Evolutionary conservation across 1,140 invertebrate species (phyloP), one percentile per base, ranked within the genome.

Genomic region (Macrotrachela quadricornifera): DNA sequence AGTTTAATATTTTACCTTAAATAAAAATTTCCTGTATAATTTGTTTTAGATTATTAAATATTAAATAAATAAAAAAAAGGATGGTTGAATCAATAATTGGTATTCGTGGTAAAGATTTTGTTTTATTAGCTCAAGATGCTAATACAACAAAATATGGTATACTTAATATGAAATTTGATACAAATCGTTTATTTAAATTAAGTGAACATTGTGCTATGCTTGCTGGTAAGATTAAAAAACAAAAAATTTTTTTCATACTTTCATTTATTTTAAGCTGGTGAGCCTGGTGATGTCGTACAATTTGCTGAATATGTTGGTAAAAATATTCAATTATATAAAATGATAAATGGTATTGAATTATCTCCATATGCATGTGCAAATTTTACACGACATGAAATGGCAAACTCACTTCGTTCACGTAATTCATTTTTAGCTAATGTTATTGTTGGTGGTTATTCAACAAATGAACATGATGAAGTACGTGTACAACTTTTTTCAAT

Each of bases 271-370:
- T 30, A 87, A 16, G 79, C 78, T 62, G 94, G 94, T 46, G 91
- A 97, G 69, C 74, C 81, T 15, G 94, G 92, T 4, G 92, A 97
- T 65, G 85, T 86, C 0, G 81, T 79, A 37, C 90, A 97, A 64
- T 99, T 99, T 74, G 86, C 90, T 15, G 90, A 97, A 64, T 99
- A 88, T 64, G 95, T 97, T 61, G 79, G 82, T 0, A 95, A 96
- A 72, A 99, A 99, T 70, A 83, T 97, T 64, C 87, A 94, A 57
- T 71, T 99, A 0, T 99, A 97, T 64, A 95, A 95, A 74, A 95
- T 97, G 84, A 78, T 88, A 58, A 94, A 96, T 73, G 88, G 75
- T 71, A 54, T 97, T 73, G 90, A 95, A 65, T 67, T 99, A 46
- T 84, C 84, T 14, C 85, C 92, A 3, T 76, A 78, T 60, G 81